Base-by-base conservation (phyloP, 2,797 vertebrate species). In the Chaetophractus vellerosus region DNA sequence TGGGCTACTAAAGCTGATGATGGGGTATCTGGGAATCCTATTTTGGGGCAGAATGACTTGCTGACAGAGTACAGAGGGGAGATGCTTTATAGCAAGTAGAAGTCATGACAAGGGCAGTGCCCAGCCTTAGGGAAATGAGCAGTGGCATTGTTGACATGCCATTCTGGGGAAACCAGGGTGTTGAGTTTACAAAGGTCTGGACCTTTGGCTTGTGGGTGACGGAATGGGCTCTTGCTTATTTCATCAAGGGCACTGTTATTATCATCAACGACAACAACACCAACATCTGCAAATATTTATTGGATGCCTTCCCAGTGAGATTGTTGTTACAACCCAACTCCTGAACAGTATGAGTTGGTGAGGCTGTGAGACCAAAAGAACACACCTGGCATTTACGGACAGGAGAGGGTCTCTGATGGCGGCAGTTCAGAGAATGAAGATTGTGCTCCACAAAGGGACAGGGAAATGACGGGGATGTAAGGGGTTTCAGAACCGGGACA, bases 91-190 rank as follows among this genome's bases (percentile, higher is more conserved):
- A 82, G 38, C 19, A 80, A 88, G 33, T 11, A 36, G 74, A 88
- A 88, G 74, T 64, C 64, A 18, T 15, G 6, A 68, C n/a, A 80
- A 93, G 48, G 52, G 66, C 16, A 75, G 63, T 26, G 16, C 21
- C n/a, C 10, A 19, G 83, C 18, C 86, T n/a, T 26, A 31, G 63
- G 64, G 9, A 52, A 87, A 64, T 15, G 23, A 24, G 45, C 45
- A 76, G 31, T 18, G 38, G 33, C 28, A 9, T 90, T 75, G 55
- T 64, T 75, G 52, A 92, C 71, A 91, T 55, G 48, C 83, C 79
- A 81, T 61, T 90, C 91, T 89, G 28, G 12, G 24, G 48, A 88
- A 89, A 93, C 33, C 26, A 66, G n/a, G 64, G 64, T 79, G 85
- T 31, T 78, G 75, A 45, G 71, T n/a, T 90, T 41, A 71, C 50